Conservation (phyloP, 2,888 invertebrate species). For the Theodoxus fluviatilis region DNA sequence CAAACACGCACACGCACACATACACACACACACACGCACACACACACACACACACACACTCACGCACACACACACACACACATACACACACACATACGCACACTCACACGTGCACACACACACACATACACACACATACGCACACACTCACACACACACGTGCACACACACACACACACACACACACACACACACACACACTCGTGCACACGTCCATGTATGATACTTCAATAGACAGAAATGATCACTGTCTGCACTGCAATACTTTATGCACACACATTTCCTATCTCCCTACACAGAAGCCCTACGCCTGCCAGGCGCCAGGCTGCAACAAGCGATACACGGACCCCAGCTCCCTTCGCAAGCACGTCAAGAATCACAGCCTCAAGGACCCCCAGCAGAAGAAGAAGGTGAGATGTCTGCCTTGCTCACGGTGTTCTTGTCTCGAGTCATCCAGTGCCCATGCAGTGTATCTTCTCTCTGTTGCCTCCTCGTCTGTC, state of each 20-base stretch:
- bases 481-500: no score
- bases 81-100: constrained; percentile 21
- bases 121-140: not conserved
- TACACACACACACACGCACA: not conserved
- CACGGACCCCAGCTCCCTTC: constrained; percentile 94
- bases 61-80: constrained; percentile 21
- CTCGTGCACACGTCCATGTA: not conserved
- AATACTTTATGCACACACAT: no score
- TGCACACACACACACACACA: constrained; percentile 8
- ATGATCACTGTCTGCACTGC: not conserved
- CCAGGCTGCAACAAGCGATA: constrained; percentile 96
- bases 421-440: no score
- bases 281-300: no score
- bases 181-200: constrained; percentile 1
- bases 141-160: not conserved
- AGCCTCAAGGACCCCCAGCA: constrained; percentile 55
- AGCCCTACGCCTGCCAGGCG: constrained; percentile 97
- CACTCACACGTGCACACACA: constrained; percentile 5
- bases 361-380: constrained; percentile 94
- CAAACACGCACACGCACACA: not conserved
- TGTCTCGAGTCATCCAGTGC: no score
- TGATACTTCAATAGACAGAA: not conserved
- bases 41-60: constrained; percentile 17
- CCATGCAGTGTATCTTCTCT: no score
- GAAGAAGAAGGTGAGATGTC: constrained; percentile 45